A percentile compares a stretch with the other conserved stretches of the same genome.
These are phyloP conservation scores for Acyrthosiphon pisum DNA, from an alignment of 1,140 invertebrate genomes.

Conservation along the genomic window DNA sequence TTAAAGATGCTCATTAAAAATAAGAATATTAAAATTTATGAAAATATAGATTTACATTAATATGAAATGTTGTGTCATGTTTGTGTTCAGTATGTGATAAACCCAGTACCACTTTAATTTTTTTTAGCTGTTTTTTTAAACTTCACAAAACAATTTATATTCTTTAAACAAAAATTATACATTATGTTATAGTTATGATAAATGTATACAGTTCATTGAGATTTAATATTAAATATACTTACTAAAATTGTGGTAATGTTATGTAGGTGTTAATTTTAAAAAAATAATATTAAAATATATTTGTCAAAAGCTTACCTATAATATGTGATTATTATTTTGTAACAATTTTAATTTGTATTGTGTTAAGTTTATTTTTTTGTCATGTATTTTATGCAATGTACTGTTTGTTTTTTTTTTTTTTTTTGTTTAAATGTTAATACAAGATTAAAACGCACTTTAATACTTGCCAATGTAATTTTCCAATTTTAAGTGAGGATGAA, in stretches of 20 bases:
- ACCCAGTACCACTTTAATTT: not conserved
- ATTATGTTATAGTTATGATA: constrained; percentile 26
- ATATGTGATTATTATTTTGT: constrained; percentile 42
- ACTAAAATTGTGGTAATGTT: constrained; percentile 42
- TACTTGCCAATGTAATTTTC: constrained; percentile 32
- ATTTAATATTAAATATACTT: constrained; percentile 23
- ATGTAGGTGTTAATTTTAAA: constrained; percentile 43
- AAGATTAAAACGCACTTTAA: constrained; percentile 42
- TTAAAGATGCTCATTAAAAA: constrained; percentile 52
- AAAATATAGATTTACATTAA: constrained; percentile 24
- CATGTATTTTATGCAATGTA: constrained; percentile 44
- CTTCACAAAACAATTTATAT: not conserved
- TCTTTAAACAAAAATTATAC: constrained; percentile 9
- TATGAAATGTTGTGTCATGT: constrained; percentile 49
- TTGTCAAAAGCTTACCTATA: constrained; percentile 15
- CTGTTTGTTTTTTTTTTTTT: constrained; percentile 8
- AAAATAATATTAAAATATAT: not conserved
- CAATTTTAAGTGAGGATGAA: not conserved
- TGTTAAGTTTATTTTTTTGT: constrained; percentile 57
- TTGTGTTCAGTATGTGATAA: constrained; percentile 57
- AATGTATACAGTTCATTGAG: constrained; percentile 21
- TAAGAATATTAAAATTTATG: not conserved
- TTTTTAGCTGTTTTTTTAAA: constrained; percentile 41
- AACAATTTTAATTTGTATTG: constrained; percentile 38
- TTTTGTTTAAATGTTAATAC: constrained; percentile 46